A percentile compares a stretch with the other conserved stretches of the same genome.
Conservation (phyloP, 2,113 vertebrate species). For the Malurus alboscapulatus region DNA sequence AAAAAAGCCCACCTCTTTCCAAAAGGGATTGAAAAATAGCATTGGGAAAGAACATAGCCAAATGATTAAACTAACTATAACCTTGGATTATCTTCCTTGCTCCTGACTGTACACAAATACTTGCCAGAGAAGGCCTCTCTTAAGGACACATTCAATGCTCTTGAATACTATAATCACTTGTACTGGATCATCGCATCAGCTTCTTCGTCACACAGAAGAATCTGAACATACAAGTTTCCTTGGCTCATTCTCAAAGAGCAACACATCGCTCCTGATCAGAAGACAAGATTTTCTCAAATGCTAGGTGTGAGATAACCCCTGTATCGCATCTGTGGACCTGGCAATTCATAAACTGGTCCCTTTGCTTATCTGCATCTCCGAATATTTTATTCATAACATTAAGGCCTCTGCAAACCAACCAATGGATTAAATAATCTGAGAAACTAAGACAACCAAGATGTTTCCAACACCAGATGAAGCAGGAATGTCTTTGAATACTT, state of each 20-base stretch:
- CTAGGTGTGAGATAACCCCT: background rate
- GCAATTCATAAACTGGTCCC: background rate
- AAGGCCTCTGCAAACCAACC: background rate
- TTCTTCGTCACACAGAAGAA: background rate
- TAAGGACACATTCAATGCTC: conserved; percentile 9
- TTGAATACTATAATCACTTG: background rate
- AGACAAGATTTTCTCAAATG: background rate
- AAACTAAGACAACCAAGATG: background rate
- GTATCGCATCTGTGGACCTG: background rate
- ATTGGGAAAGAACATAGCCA: background rate
- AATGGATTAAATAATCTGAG: background rate
- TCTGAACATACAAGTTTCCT: background rate
- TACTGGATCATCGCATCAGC: background rate
- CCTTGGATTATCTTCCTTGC: conserved; percentile 30
- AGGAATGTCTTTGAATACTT: background rate
- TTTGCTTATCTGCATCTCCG: background rate
- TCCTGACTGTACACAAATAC: background rate
- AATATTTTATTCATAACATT: background rate
- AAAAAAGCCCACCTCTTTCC: background rate
- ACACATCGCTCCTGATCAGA: background rate
- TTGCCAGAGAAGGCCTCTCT: conserved; percentile 11
- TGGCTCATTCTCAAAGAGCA: background rate
- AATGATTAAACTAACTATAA: conserved; percentile 9
- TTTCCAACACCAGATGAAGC: background rate
- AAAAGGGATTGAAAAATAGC: background rate